phyloP scores from a whole-genome alignment of 2,113 vertebrate genomes.

The Rattus rattus region DNA sequence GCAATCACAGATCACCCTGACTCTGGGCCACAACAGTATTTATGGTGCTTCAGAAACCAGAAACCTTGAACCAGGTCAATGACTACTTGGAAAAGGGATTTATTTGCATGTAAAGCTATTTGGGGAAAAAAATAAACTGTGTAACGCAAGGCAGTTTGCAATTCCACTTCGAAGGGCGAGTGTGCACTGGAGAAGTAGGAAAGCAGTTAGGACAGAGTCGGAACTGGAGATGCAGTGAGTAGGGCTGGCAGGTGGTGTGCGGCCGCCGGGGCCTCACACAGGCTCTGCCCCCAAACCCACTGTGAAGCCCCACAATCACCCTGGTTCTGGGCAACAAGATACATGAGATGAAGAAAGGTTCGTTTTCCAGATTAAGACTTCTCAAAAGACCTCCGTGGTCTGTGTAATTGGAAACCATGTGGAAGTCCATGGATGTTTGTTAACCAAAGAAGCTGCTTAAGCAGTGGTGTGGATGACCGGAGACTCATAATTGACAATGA shows the following conservation, averaged over 20 bases:
- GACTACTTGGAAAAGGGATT: background rate
- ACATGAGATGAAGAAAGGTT: background rate
- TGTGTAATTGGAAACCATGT: background rate
- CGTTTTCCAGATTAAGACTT: background rate
- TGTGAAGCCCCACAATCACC: background rate
- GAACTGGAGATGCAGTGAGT: background rate
- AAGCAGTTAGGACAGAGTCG: background rate
- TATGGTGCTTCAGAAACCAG: background rate
- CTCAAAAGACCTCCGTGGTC: background rate
- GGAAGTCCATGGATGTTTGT: too few relatives aligned
- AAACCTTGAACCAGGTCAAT: background rate
- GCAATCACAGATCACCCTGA: background rate
- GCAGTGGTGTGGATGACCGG: background rate
- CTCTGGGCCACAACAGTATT: background rate
- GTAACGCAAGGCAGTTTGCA: background rate
- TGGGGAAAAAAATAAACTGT: background rate
- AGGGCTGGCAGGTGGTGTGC: background rate
- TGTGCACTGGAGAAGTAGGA: background rate
- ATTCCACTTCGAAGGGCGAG: background rate
- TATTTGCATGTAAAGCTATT: background rate
- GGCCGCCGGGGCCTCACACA: background rate
- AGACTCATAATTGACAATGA: background rate
- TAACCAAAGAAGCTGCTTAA: background rate
- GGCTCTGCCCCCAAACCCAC: background rate
- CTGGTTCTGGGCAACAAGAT: background rate